These are phyloP conservation scores for Nannoperca obscura DNA, from an alignment of 2,797 vertebrate species.

Conservation along the genomic window DNA sequence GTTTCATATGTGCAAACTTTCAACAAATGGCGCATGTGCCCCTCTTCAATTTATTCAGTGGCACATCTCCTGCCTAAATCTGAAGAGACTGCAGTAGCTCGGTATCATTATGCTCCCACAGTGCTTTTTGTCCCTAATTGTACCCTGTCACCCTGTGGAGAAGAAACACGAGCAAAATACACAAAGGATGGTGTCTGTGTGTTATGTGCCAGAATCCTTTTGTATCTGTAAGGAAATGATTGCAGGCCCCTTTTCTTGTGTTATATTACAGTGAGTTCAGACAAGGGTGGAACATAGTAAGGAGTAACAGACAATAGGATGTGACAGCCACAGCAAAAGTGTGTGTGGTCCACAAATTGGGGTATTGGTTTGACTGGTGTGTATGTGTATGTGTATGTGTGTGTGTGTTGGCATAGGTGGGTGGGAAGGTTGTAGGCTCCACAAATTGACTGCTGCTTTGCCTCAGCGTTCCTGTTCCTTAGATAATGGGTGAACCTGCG, in stretches of 20 bases:
- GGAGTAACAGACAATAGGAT: constrained; percentile 63
- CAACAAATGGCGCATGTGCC: constrained; percentile 20
- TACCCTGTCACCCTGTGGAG: constrained; percentile 80
- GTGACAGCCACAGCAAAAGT: constrained; percentile 46
- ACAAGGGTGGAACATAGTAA: constrained; percentile 44
- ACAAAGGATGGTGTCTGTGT: constrained; percentile 62
- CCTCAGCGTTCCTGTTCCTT: constrained; percentile 47
- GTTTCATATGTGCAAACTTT: constrained; percentile 13
- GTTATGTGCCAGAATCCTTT: constrained; percentile 55
- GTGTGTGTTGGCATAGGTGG: constrained; percentile 35
- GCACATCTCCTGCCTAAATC: constrained; percentile 44
- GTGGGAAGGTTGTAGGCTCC: constrained; percentile 38
- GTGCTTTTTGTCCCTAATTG: constrained; percentile 86
- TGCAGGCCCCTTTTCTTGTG: constrained; percentile 58
- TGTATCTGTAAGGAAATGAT: constrained; percentile 68
- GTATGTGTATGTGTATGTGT: constrained; percentile 24
- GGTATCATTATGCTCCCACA: constrained; percentile 84
- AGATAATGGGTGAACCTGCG: constrained; percentile 68
- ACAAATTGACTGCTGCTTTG: constrained; percentile 48
- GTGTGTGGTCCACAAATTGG: constrained; percentile 47
- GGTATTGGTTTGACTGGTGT: constrained; percentile 37
- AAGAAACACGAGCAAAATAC: constrained; percentile 65
- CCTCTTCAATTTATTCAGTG: constrained; percentile 15
- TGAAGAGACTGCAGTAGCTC: constrained; percentile 68
- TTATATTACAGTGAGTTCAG: constrained; percentile 65